These are phyloP conservation scores for Isichthys henryi DNA, from an alignment of 2,113 vertebrate species.

Conservation along the genomic window DNA sequence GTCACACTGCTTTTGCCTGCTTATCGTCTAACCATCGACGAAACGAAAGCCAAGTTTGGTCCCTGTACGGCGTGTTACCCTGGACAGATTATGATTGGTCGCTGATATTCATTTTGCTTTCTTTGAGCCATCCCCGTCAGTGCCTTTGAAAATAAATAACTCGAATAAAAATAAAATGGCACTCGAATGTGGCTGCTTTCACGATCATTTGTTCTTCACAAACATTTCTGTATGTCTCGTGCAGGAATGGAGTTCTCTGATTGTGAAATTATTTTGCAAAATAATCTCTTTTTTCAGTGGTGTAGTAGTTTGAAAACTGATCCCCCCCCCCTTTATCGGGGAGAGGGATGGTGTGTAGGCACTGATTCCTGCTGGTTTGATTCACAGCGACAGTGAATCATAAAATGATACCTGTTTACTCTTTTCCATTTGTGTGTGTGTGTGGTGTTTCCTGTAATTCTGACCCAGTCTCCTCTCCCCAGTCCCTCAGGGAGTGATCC, in stretches of 20 bases:
- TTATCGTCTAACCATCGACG: neutral
- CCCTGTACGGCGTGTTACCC: neutral
- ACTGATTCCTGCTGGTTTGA: neutral
- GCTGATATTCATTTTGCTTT: neutral
- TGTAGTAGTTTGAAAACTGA: neutral
- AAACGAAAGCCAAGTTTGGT: neutral
- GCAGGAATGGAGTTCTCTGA: neutral
- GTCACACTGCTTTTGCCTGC: neutral
- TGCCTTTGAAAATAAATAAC: neutral
- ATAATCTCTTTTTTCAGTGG: neutral
- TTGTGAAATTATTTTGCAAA: neutral
- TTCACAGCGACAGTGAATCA: neutral
- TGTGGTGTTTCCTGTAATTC: neutral
- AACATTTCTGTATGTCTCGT: neutral
- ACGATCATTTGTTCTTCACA: neutral
- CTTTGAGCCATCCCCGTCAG: neutral
- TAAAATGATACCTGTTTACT: neutral
- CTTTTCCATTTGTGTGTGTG: neutral
- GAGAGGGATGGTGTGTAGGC: neutral
- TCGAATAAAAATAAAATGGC: no score
- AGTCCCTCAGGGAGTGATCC: conserved; percentile 94
- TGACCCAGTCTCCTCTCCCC: conserved; percentile 28
- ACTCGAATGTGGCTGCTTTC: neutral
- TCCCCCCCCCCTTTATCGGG: neutral
- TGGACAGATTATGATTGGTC: neutral